Percentiles rank a stretch among this genome's conserved stretches.
Conservation (phyloP, 2,888 invertebrate genomes). For the Lysandra bellargus region DNA sequence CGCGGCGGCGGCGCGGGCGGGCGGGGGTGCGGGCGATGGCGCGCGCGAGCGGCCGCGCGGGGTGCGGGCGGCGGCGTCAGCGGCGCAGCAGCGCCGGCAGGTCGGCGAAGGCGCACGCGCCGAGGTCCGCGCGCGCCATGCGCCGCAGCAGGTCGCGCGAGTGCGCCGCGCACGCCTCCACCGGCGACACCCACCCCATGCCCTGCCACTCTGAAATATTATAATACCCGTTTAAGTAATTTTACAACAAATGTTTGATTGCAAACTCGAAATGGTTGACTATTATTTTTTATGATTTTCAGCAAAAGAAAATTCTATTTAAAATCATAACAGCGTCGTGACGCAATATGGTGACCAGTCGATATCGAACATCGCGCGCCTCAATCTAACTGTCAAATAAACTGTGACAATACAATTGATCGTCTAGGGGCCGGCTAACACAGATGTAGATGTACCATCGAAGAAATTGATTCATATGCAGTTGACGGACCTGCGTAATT, state of each 20-base stretch:
- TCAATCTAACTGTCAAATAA: too few relatives aligned
- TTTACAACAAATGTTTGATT: not conserved
- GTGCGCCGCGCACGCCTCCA: constrained; percentile 95
- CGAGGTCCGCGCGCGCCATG: constrained; percentile 94
- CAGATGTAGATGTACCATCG: too few relatives aligned
- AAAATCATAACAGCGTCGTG: too few relatives aligned
- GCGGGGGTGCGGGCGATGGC: constrained; percentile 17
- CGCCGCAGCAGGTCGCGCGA: constrained; percentile 92
- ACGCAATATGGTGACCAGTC: too few relatives aligned
- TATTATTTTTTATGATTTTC: too few relatives aligned
- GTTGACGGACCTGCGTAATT: too few relatives aligned
- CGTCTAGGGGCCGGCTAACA: too few relatives aligned
- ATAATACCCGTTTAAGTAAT: not conserved
- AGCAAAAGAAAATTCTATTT: too few relatives aligned
- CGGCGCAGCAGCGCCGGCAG: constrained; percentile 89
- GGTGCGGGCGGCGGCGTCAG: constrained; percentile 71
- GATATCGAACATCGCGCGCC: too few relatives aligned
- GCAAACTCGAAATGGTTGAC: not conserved
- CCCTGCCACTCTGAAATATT: constrained; percentile 90
- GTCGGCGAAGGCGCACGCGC: constrained; percentile 97
- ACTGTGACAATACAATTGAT: too few relatives aligned
- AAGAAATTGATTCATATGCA: too few relatives aligned
- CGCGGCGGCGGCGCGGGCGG: constrained; percentile 3
- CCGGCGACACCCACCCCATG: constrained; percentile 93
- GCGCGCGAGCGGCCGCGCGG: constrained; percentile 36